Conservation (phyloP, 2,888 invertebrate species). For the Oxyteleia sp. region DNA sequence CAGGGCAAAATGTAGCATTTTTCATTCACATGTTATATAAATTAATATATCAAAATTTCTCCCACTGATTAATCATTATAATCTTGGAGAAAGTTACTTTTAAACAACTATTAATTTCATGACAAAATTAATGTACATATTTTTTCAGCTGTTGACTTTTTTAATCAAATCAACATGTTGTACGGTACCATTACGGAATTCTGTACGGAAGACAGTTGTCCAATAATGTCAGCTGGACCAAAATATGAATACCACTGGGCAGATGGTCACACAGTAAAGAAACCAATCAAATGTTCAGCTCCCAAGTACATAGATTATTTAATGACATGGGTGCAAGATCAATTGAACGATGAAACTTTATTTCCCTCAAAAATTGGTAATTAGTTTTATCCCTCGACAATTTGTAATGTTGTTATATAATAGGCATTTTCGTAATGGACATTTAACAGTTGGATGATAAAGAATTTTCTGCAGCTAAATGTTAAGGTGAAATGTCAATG, state of each 20-base stretch:
- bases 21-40: too few species aligned
- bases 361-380: constrained; percentile 99
- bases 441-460: too few species aligned
- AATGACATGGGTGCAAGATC: constrained; percentile 99
- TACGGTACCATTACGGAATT: constrained; percentile 99
- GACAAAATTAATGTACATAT: constrained; percentile 10
- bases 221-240: constrained; percentile 99
- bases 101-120: constrained; percentile 6
- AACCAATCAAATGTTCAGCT: constrained; percentile 99
- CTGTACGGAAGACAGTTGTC: constrained; percentile 98
- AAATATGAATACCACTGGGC: constrained; percentile 99
- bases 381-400: too few species aligned
- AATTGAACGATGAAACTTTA: constrained; percentile 98
- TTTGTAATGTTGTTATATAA: too few species aligned
- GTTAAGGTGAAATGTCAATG: too few species aligned
- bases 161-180: constrained; percentile 99
- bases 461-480: too few species aligned
- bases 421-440: too few species aligned
- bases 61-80: too few species aligned
- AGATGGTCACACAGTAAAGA: constrained; percentile 98
- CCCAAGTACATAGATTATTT: constrained; percentile 99
- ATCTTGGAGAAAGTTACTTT: too few species aligned
- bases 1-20: too few species aligned
- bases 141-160: constrained; percentile 98
- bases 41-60: too few species aligned